phyloP scores from a whole-genome alignment of 2,888 invertebrate species.

The Volucella bombylans region DNA sequence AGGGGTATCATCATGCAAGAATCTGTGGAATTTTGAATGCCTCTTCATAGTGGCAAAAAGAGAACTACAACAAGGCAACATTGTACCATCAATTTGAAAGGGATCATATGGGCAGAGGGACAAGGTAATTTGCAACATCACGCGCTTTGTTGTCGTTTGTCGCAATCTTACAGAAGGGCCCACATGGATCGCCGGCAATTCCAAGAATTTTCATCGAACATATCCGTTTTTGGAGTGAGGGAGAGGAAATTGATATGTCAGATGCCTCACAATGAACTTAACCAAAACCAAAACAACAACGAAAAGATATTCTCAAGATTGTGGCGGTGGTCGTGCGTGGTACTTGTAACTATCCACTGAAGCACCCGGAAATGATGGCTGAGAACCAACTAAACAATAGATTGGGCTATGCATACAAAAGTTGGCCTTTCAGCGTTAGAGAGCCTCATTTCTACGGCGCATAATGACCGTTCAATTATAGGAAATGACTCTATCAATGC shows the following conservation, averaged over 20 bases:
- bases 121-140: conserved; percentile 12
- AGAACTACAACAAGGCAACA: not conserved
- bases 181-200: conserved; percentile 44
- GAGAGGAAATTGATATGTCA: conserved; percentile 50
- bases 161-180: conserved; percentile 22
- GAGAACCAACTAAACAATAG: conserved; percentile 37
- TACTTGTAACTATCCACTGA: not conserved
- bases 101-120: not conserved
- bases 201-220: conserved; percentile 59
- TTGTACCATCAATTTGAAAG: conserved; percentile 1
- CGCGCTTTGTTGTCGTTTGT: conserved; percentile 43
- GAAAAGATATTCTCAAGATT: no score
- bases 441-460: not conserved
- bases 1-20: not conserved
- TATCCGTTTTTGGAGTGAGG: conserved; percentile 29
- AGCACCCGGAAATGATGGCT: conserved; percentile 43
- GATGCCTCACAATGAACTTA: conserved; percentile 36
- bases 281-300: conserved; percentile 10
- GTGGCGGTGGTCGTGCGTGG: conserved; percentile 12
- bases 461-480: conserved; percentile 23
- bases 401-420: conserved; percentile 31
- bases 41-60: conserved; percentile 10
- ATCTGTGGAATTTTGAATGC: no score
- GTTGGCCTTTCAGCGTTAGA: not conserved
- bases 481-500: conserved; percentile 22